Percentiles rank a stretch among this genome's conserved stretches.
phyloP scores from a whole-genome alignment of 2,888 invertebrate species.

The Orthosia cruda region DNA sequence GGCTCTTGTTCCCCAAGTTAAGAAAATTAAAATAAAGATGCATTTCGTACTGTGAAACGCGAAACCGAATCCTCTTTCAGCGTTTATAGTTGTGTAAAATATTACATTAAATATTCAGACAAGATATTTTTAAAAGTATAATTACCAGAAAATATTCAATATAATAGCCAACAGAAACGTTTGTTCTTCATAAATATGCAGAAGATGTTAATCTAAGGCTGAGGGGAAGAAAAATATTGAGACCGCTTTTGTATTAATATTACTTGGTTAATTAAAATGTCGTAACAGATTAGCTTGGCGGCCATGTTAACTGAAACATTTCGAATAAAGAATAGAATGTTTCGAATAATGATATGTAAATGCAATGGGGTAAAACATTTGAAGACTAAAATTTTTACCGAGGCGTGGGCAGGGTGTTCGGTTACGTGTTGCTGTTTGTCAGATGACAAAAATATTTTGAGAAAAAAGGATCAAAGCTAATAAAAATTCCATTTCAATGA shows the following conservation, averaged over 20 bases:
- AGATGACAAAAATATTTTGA: background rate
- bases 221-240: constrained; percentile 74
- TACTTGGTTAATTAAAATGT: constrained; percentile 65
- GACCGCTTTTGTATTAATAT: constrained; percentile 70
- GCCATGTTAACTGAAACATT: constrained; percentile 43
- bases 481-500: background rate
- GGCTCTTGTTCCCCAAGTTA: background rate
- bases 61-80: constrained; percentile 7
- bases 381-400: background rate
- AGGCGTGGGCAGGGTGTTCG: background rate
- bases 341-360: constrained; percentile 39
- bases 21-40: background rate
- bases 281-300: constrained; percentile 55
- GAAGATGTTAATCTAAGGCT: constrained; percentile 75
- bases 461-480: background rate
- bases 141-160: constrained; percentile 64
- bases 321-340: constrained; percentile 32
- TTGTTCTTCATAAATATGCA: constrained; percentile 80
- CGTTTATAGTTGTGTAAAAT: constrained; percentile 37
- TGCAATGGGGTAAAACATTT: background rate
- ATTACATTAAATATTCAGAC: constrained; percentile 47
- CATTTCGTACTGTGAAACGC: background rate
- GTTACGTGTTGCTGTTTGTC: background rate
- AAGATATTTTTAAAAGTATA: constrained; percentile 66
- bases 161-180: constrained; percentile 60